Conservation (phyloP, 2,888 invertebrate genomes). For the Cryptocheilus praepositus region DNA sequence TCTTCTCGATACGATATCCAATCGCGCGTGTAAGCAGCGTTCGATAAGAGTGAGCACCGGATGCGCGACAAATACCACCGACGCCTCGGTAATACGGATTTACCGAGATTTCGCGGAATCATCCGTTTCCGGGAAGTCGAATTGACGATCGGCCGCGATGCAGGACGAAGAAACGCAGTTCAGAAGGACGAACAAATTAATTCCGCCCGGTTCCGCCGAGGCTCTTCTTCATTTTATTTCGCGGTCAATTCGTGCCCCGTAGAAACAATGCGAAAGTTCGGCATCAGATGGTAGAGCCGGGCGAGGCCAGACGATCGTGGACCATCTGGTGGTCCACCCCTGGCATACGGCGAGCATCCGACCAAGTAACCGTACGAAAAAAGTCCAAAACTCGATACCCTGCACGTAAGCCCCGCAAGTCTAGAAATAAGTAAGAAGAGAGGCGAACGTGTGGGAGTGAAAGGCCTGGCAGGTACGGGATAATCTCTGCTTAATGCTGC, state of each 20-base stretch:
- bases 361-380: constrained; percentile 44
- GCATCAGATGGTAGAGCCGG: constrained; percentile 57
- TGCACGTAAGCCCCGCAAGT: constrained; percentile 38
- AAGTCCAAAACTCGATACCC: constrained; percentile 51
- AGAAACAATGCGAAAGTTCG: constrained; percentile 54
- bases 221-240: constrained; percentile 34
- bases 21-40: no score
- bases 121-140: no score
- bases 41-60: no score
- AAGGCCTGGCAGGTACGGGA: background rate
- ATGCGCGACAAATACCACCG: no score
- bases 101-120: no score
- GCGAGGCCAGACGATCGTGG: constrained; percentile 48
- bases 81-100: no score
- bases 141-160: background rate
- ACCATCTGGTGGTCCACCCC: constrained; percentile 66
- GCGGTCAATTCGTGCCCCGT: constrained; percentile 32
- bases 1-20: no score
- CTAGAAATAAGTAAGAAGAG: constrained; percentile 39
- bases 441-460: background rate
- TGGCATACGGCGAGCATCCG: constrained; percentile 64
- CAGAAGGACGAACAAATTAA: constrained; percentile 10
- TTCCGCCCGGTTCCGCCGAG: constrained; percentile 7
- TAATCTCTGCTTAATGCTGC: constrained; percentile 8
- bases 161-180: background rate